phyloP scores from a whole-genome alignment of 2,888 invertebrate genomes.

The Megastigmus dorsalis region DNA sequence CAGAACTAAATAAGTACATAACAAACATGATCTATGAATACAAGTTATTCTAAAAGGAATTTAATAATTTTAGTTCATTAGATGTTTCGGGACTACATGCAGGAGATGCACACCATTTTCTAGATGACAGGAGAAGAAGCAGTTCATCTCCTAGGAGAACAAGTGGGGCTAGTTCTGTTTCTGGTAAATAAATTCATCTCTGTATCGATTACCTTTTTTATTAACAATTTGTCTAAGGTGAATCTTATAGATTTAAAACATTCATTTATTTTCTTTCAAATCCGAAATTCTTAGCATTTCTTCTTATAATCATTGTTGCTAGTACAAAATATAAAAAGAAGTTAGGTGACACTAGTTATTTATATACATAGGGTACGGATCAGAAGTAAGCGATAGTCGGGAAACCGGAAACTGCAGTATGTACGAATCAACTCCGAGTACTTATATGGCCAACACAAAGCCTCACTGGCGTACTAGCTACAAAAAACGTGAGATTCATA shows the following conservation, averaged over 20 bases:
- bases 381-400: conserved; percentile 82
- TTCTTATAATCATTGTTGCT: too few relatives aligned
- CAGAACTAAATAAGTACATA: too few relatives aligned
- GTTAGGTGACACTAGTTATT: background rate
- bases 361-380: conserved; percentile 80
- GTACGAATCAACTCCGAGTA: conserved; percentile 75
- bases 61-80: conserved; percentile 60
- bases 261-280: too few relatives aligned
- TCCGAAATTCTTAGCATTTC: too few relatives aligned
- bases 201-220: background rate
- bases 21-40: background rate
- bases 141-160: conserved; percentile 80
- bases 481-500: conserved; percentile 77
- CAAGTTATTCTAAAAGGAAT: background rate
- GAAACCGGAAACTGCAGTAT: conserved; percentile 78
- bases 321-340: conserved; percentile 12
- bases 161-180: conserved; percentile 88
- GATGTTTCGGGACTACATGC: conserved; percentile 65
- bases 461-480: conserved; percentile 80
- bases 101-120: conserved; percentile 62
- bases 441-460: conserved; percentile 68
- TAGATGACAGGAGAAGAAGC: conserved; percentile 69
- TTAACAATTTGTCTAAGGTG: background rate
- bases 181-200: conserved; percentile 75
- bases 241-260: background rate